These are phyloP conservation scores for Sturnira hondurensis DNA, from an alignment of 2,113 vertebrate genomes.

Conservation along the genomic window DNA sequence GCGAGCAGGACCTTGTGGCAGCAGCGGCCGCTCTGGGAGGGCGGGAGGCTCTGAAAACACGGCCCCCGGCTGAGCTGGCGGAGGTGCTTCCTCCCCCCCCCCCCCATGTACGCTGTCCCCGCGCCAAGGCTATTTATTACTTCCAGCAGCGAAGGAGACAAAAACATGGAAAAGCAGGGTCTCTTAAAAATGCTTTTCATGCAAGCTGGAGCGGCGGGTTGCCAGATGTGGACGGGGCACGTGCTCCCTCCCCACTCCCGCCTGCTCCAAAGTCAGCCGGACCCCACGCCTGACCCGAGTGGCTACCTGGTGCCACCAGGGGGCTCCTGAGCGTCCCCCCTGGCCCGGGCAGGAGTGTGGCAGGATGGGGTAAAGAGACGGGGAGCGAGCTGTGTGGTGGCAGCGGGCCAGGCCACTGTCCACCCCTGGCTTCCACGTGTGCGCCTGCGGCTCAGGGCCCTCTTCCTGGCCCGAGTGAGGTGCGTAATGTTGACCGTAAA, in stretches of 20 bases:
- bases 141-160: background rate
- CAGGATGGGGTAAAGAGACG: background rate
- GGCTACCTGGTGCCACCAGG: background rate
- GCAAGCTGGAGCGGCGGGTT: rapidly evolving
- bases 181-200: background rate
- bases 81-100: background rate
- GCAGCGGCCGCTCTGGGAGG: too few species aligned
- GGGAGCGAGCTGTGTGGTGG: background rate
- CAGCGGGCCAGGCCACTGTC: too few species aligned
- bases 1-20: rapidly evolving
- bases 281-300: rapidly evolving
- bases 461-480: background rate
- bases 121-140: background rate
- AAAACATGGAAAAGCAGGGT: background rate
- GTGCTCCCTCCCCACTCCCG: rapidly evolving
- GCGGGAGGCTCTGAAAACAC: background rate
- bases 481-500: too few species aligned
- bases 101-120: background rate
- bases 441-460: background rate
- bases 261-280: background rate
- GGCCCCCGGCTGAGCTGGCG: background rate
- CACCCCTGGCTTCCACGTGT: background rate
- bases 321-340: background rate
- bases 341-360: background rate
- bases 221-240: background rate